phyloP scores from a whole-genome alignment of 2,113 vertebrate genomes.

The Anhinga rufa region DNA sequence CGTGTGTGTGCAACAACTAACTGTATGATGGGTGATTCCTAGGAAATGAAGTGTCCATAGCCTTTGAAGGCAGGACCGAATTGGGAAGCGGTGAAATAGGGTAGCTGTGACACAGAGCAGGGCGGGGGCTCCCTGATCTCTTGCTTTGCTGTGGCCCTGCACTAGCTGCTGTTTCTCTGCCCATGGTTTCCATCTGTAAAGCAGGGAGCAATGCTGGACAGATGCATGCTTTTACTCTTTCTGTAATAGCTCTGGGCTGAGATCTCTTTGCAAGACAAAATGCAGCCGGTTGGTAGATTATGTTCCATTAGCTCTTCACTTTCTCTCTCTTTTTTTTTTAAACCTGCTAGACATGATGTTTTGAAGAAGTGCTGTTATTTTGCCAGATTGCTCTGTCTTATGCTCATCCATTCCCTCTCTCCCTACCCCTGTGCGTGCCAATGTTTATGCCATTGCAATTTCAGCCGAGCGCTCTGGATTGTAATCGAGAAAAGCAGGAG shows the following conservation, averaged over 20 bases:
- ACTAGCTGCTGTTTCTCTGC: neutral
- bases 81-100: neutral
- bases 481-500: fast-evolving
- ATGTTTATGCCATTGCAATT: neutral
- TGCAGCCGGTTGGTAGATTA: neutral
- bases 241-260: neutral
- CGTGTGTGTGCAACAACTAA: fast-evolving
- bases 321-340: neutral
- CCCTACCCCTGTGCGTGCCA: neutral
- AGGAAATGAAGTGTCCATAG: fast-evolving
- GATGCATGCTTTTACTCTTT: neutral
- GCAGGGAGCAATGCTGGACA: neutral
- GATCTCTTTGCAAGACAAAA: neutral
- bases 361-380: neutral
- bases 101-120: neutral
- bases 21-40: fast-evolving
- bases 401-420: neutral
- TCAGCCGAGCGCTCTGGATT: neutral
- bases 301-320: neutral
- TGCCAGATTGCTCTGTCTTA: neutral
- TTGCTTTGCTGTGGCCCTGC: neutral
- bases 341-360: neutral
- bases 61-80: neutral
- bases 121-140: neutral
- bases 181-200: fast-evolving